These are phyloP conservation scores for Pyralis farinalis DNA, from an alignment of 2,888 invertebrate species.

Conservation along the genomic window DNA sequence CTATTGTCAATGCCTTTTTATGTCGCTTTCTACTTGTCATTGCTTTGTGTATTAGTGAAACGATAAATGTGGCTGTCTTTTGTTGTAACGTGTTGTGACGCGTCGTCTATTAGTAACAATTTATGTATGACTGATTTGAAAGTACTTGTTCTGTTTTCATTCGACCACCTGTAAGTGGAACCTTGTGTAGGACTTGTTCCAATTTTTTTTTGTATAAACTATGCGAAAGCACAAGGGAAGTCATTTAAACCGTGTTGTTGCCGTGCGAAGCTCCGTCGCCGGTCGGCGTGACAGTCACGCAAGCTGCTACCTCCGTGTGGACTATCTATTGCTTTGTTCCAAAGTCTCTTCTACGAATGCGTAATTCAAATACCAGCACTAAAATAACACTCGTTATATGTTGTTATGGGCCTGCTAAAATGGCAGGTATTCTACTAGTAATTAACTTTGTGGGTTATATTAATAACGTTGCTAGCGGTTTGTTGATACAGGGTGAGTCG, in stretches of 20 bases:
- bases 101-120: too few relatives aligned
- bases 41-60: slow-evolving; percentile 11
- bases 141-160: too few relatives aligned
- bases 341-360: slow-evolving; percentile 3
- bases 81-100: too few relatives aligned
- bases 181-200: too few relatives aligned
- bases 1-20: slow-evolving; percentile 26
- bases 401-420: slow-evolving; percentile 9
- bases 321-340: slow-evolving; percentile 49
- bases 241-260: slow-evolving; percentile 59
- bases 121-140: too few relatives aligned
- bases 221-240: slow-evolving; percentile 70
- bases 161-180: slow-evolving; percentile 15
- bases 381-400: slow-evolving; percentile 7
- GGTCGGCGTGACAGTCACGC: slow-evolving; percentile 61
- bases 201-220: slow-evolving; percentile 42
- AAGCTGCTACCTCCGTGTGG: slow-evolving; percentile 42
- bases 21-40: slow-evolving; percentile 23
- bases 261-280: too few relatives aligned
- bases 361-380: slow-evolving; percentile 3
- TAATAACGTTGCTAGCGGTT: slow-evolving; percentile 43
- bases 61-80: slow-evolving; percentile 2
- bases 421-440: slow-evolving; percentile 21
- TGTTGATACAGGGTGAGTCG: slow-evolving; percentile 57
- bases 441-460: slow-evolving; percentile 26